A percentile compares a stretch with the other conserved stretches of the same genome.
phyloP scores from a whole-genome alignment of 1,140 invertebrate genomes.

The Rhagoletis pomonella region DNA sequence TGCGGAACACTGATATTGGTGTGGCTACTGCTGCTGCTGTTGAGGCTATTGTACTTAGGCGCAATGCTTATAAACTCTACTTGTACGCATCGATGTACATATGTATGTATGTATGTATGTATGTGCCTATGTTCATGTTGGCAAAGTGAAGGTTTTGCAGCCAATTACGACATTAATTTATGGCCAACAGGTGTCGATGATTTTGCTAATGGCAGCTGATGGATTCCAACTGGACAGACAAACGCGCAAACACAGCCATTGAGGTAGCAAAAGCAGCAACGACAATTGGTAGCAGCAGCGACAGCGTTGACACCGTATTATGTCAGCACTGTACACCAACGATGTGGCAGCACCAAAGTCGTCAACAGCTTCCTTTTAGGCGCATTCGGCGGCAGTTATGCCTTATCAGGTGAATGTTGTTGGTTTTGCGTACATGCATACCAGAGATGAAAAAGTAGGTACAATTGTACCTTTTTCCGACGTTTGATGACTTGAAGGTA shows the following conservation, averaged over 20 bases:
- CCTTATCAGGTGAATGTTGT: not conserved
- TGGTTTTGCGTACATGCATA: not conserved
- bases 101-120: not conserved
- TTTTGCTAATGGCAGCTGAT: conserved; percentile 55
- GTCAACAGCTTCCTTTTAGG: conserved; percentile 21
- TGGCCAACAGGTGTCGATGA: conserved; percentile 55
- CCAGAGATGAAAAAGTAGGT: too few species aligned
- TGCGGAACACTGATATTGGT: not conserved
- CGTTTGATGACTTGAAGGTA: too few species aligned
- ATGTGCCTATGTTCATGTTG: not conserved
- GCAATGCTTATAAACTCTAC: too few species aligned
- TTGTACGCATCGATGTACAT: not conserved
- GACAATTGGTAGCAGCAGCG: not conserved
- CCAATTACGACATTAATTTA: conserved; percentile 54
- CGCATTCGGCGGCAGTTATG: not conserved
- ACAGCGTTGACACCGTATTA: not conserved
- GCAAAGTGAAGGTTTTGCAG: conserved; percentile 46
- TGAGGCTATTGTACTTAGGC: not conserved
- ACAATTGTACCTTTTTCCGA: too few species aligned
- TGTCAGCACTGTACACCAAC: not conserved
- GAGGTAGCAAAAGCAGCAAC: not conserved
- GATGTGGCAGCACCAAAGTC: not conserved
- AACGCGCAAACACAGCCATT: not conserved
- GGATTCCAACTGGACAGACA: conserved; percentile 38
- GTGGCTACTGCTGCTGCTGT: not conserved